Evolutionary conservation across 2,797 vertebrate species (phyloP), one percentile per base, ranked within the genome.

Genomic region (Anniella stebbinsi): DNA sequence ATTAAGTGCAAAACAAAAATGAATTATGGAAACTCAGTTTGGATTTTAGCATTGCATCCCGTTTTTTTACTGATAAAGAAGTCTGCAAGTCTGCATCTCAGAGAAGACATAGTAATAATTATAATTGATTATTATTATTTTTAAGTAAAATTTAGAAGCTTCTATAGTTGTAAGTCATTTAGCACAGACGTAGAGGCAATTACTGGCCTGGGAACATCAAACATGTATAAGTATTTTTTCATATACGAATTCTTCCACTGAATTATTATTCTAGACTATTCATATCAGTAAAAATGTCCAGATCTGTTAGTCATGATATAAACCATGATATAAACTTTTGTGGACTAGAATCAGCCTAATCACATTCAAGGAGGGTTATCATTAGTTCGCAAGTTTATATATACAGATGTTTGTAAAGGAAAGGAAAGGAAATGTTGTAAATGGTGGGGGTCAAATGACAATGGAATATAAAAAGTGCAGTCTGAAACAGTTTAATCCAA

Each of bases 91-190:
- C 86, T 41, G 67, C 88, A 89, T 77, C 4, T 69, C 76, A 90
- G 63, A 92, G 95, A 96, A 91, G 78, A 30, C 63, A 94, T 95
- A 94, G 94, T 89, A 89, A 30, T 36, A 13, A 88, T 90, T 88
- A 36, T 28, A 73, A 63, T 10, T 92, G 90, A 88, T 93, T 93
- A n/a, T n/a, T n/a, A n/a, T 93, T 90, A 45, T 36, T 76, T 41
- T 2, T 51, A 92, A 94, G 88, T 33, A 30, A 73, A 93, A 77
- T 1, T 38, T 88, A 85, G 82, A 57, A 76, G 15, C 21, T 93
- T 15, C n/a, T 57, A 67, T 63, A 76, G 70, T 25, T 91, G 90
- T 92, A 87, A 80, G 45, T 41, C 88, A 8, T 4, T 13, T 92
- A 85, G 87, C 92, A 91, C 66, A 17, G 8, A 57, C 33, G 7